These are phyloP conservation scores for Takifugu flavidus DNA, from an alignment of 2,113 vertebrate species.

Conservation along the genomic window DNA sequence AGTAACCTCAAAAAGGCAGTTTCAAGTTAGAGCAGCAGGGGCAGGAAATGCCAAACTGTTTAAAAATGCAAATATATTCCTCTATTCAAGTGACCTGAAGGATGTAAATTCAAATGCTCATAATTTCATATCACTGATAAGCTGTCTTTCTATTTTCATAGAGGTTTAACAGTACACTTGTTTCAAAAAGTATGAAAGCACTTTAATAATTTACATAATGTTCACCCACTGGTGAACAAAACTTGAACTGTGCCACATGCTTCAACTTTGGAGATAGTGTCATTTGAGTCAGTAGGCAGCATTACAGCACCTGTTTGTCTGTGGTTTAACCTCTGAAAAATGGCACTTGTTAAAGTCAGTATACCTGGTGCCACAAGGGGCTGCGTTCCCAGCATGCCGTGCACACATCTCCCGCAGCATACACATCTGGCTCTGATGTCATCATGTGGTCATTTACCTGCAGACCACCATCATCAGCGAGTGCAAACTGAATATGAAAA, in stretches of 20 bases:
- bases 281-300: too few relatives aligned
- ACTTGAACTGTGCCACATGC: too few relatives aligned
- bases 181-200: background rate
- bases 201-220: too few relatives aligned
- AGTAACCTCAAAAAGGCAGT: too few relatives aligned
- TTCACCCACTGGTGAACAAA: too few relatives aligned
- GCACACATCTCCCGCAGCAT: slow-evolving; percentile 92
- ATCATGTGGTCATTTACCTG: slow-evolving; percentile 85
- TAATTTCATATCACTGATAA: background rate
- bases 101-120: background rate
- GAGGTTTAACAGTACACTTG: background rate
- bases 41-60: background rate
- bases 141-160: background rate
- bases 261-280: too few relatives aligned
- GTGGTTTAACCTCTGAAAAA: background rate
- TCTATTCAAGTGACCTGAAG: background rate
- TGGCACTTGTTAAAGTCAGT: background rate
- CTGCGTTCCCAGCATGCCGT: slow-evolving; percentile 84
- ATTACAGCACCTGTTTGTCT: background rate
- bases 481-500: slow-evolving; percentile 73
- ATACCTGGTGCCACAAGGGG: slow-evolving; percentile 89
- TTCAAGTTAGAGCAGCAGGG: background rate
- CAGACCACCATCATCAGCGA: slow-evolving; percentile 85
- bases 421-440: slow-evolving; percentile 82
- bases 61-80: background rate